phyloP scores from a whole-genome alignment of 2,797 vertebrate genomes.

The Psittacula derbiana region DNA sequence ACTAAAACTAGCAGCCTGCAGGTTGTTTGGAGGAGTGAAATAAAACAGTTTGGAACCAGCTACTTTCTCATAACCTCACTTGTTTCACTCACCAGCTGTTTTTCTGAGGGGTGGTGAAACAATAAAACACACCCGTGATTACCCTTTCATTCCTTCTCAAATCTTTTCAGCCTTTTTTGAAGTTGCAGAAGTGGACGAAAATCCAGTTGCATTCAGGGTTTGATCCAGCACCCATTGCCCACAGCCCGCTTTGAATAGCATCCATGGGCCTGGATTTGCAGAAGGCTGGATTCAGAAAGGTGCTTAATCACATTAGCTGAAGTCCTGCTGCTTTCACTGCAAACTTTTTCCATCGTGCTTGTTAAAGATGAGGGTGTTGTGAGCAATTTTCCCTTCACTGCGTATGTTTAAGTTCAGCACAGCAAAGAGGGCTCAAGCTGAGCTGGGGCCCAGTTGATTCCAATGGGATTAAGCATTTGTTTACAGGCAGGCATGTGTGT shows the following conservation, averaged over 20 bases:
- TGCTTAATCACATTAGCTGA: slow-evolving; percentile 30
- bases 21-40: slow-evolving; percentile 24
- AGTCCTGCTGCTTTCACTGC: slow-evolving; percentile 23
- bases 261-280: background rate
- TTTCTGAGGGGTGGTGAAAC: slow-evolving; percentile 36
- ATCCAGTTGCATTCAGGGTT: background rate
- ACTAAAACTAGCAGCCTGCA: slow-evolving; percentile 13
- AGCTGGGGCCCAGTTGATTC: slow-evolving; percentile 43
- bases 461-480: slow-evolving; percentile 62
- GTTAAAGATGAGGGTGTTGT: slow-evolving; percentile 28
- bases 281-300: background rate
- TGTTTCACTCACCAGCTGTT: slow-evolving; percentile 9
- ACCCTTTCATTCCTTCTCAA: background rate
- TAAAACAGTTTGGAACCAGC: background rate
- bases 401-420: slow-evolving; percentile 1
- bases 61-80: slow-evolving; percentile 23
- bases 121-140: slow-evolving; percentile 3
- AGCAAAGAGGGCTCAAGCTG: slow-evolving; percentile 47
- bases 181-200: background rate
- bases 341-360: background rate
- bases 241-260: background rate
- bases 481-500: slow-evolving; percentile 62
- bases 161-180: background rate
- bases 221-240: background rate
- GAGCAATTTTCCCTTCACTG: slow-evolving; percentile 30